Percentiles rank a stretch among this genome's conserved stretches.
phyloP scores from a whole-genome alignment of 2,797 vertebrate genomes.

The Spinibarbus caldwelli region DNA sequence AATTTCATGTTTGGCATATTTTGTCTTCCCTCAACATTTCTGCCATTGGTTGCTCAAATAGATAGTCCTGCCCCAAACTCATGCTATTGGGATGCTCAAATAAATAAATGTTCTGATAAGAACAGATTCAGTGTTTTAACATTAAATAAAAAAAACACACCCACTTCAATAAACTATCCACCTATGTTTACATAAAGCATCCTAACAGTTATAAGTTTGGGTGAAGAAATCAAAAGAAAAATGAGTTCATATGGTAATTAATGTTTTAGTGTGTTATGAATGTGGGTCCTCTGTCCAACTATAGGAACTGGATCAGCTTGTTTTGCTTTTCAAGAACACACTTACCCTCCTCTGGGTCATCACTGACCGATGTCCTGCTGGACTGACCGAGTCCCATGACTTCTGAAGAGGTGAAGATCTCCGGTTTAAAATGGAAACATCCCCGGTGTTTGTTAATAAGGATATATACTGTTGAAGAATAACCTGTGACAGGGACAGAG shows the following conservation, averaged over 20 bases:
- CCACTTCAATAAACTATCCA: not conserved
- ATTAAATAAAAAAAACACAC: not conserved
- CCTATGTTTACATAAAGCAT: not conserved
- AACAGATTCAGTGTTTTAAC: not conserved
- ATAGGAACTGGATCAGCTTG: not conserved
- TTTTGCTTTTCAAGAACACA: not conserved
- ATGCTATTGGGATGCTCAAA: not conserved
- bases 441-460: conserved; percentile 5
- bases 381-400: conserved; percentile 84
- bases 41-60: not conserved
- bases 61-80: not conserved
- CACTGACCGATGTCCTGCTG: conserved; percentile 74
- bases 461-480: not conserved
- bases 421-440: conserved; percentile 33
- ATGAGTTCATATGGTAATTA: not conserved
- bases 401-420: conserved; percentile 47
- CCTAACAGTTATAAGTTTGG: not conserved
- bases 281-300: not conserved
- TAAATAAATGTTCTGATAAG: not conserved
- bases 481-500: conserved; percentile 8
- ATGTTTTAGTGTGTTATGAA: not conserved
- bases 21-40: not conserved
- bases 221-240: not conserved
- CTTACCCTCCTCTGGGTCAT: conserved; percentile 78
- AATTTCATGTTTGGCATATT: not conserved